phyloP scores from a whole-genome alignment of 2,797 vertebrate genomes.

The Microchirus variegatus region DNA sequence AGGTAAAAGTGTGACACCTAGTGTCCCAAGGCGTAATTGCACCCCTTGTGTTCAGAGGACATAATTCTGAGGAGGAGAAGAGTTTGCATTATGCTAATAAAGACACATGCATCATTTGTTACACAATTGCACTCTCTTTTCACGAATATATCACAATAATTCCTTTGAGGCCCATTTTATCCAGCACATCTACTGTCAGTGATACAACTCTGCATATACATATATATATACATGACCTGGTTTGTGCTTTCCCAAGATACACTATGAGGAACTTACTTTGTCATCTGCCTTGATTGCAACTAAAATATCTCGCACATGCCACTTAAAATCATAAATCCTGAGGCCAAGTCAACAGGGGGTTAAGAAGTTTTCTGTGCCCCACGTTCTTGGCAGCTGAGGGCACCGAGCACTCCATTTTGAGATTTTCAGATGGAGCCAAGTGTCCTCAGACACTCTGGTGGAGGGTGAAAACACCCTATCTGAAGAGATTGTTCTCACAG shows the following conservation, averaged over 20 bases:
- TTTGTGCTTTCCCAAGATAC: slow-evolving; percentile 34
- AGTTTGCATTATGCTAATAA: neutral
- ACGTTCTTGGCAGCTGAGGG: slow-evolving; percentile 51
- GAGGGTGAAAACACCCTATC: slow-evolving; percentile 65
- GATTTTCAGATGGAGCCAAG: slow-evolving; percentile 53
- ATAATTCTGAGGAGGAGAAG: neutral
- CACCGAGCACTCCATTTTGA: slow-evolving; percentile 44
- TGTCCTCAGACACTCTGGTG: slow-evolving; percentile 62
- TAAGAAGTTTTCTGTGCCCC: slow-evolving; percentile 36
- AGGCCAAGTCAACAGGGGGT: slow-evolving; percentile 48
- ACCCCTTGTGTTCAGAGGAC: rapidly evolving
- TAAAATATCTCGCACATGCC: slow-evolving; percentile 26
- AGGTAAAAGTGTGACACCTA: slow-evolving; percentile 75
- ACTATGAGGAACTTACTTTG: slow-evolving; percentile 14
- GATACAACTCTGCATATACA: slow-evolving; percentile 36
- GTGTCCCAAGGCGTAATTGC: slow-evolving; percentile 27
- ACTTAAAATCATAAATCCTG: slow-evolving; percentile 35
- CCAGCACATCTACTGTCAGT: neutral
- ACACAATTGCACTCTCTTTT: neutral
- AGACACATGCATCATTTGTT: slow-evolving; percentile 9
- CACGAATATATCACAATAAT: slow-evolving; percentile 7
- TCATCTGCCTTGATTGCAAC: slow-evolving; percentile 13
- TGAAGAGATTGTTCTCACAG: slow-evolving; percentile 78
- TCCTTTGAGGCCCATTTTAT: slow-evolving; percentile 9
- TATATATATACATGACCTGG: slow-evolving; percentile 36